Base-by-base conservation (phyloP, 2,797 vertebrate genomes). In the Sebastes aleutianus region DNA sequence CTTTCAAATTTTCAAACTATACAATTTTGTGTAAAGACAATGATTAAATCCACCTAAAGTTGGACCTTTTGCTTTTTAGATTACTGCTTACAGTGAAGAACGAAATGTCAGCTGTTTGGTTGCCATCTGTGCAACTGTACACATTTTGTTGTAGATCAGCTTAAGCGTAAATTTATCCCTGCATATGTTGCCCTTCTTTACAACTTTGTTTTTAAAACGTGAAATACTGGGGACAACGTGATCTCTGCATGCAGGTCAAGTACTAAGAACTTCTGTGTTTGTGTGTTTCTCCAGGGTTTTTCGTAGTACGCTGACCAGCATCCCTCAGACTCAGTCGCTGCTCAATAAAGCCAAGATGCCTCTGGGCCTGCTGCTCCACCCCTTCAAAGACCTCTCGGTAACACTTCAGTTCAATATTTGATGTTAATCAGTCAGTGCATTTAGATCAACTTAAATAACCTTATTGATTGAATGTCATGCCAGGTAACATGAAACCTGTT, bases 341-440 rank as follows among this genome's bases (percentile, higher is more conserved):
- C 70, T 99, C 86, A 99, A 97, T 91, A 99, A 99, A 96, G 98
- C 98, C 90, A 99, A 98, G 95, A 96, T 99, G 94, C 98, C 98
- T 24, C 84, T 99, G 89, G 98, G 98, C 77, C 95, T 99, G 82
- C 96, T 99, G 86, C 97, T 99, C 80, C 98, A 99, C 93, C 98
- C 98, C 73, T 99, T 99, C 92, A 99, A 99, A 96, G 98, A 99
- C 89, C 95, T 99, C 83, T 97, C 97, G 95, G 98, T 99, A 98
- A 94, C 93, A 82, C 69, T 31, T 77, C 26, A 39, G 6, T 78
- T 74, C 66, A 61, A 11, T 59, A 58, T 71, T 64, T 63, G 27
- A 62, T 80, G 36, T 10, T 14, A 12, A 27, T 59, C 2, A 13
- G 39, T 20, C n/a, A 6, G 8, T 57, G 24, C 18, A 20, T 53